Evolutionary conservation across 2,797 vertebrate genomes (phyloP).

Genomic region (Gymnocypris eckloni): DNA sequence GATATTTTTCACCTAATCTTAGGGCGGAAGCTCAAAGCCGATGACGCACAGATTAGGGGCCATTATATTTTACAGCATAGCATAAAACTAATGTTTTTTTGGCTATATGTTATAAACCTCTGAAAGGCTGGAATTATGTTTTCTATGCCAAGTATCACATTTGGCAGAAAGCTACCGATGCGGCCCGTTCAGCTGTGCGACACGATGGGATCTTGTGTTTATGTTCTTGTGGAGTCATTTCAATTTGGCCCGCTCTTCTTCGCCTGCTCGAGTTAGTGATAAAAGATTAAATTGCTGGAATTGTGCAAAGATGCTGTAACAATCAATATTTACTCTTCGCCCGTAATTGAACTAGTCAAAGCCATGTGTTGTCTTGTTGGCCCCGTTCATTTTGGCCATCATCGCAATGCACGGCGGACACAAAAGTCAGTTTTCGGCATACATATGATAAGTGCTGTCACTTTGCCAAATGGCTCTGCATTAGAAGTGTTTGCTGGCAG

Average conservation of each 20-base stretch:
- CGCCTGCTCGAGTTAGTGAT: conserved; percentile 61
- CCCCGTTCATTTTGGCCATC: conserved; percentile 64
- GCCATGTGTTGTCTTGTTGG: conserved; percentile 69
- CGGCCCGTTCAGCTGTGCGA: background rate
- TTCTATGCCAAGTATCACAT: conserved; percentile 39
- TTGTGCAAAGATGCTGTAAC: conserved; percentile 71
- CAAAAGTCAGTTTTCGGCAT: conserved; percentile 32
- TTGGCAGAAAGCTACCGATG: conserved; percentile 19
- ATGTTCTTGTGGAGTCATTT: conserved; percentile 61
- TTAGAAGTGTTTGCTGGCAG: conserved; percentile 72
- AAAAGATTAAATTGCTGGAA: conserved; percentile 69
- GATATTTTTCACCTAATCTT: conserved; percentile 25
- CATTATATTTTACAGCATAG: conserved; percentile 52
- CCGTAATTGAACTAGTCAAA: conserved; percentile 66
- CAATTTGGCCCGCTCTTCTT: conserved; percentile 53
- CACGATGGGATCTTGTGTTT: conserved; percentile 52
- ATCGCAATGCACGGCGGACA: conserved; percentile 54
- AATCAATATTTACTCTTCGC: conserved; percentile 72
- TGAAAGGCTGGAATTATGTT: conserved; percentile 37
- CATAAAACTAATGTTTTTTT: conserved; percentile 42
- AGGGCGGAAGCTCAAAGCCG: background rate
- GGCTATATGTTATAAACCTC: conserved; percentile 31
- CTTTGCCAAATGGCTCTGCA: conserved; percentile 69
- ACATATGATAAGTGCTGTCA: conserved; percentile 64
- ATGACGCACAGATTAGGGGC: conserved; percentile 36